These are phyloP conservation scores for Calephelis nemesis DNA, from an alignment of 1,140 invertebrate species.

Conservation along the genomic window DNA sequence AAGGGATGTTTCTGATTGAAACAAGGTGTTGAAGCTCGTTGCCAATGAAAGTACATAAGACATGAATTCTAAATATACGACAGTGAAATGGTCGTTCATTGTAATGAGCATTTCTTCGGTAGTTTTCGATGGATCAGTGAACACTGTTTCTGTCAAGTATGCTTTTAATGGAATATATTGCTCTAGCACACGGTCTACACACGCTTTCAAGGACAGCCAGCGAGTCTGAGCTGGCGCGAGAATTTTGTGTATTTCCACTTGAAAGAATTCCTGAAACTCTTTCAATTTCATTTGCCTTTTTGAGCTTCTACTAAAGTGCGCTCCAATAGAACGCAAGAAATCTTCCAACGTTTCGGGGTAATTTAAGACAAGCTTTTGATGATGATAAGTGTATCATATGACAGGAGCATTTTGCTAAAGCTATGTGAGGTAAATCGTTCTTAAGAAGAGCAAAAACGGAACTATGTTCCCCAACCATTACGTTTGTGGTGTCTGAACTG, in stretches of 20 bases:
- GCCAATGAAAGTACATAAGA: too few relatives aligned
- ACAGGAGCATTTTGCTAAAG: constrained; percentile 52
- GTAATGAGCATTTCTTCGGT: constrained; percentile 47
- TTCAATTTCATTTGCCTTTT: too few relatives aligned
- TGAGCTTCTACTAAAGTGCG: too few relatives aligned
- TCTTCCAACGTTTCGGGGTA: constrained; percentile 26
- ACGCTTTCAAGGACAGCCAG: constrained; percentile 56
- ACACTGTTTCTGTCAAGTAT: constrained; percentile 46
- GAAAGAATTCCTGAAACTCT: too few relatives aligned
- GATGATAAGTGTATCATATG: constrained; percentile 36
- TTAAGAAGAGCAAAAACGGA: constrained; percentile 46
- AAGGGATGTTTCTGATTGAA: too few relatives aligned
- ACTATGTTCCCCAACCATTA: constrained; percentile 50
- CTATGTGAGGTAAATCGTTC: constrained; percentile 38
- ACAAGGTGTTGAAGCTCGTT: too few relatives aligned
- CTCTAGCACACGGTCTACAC: constrained; percentile 50
- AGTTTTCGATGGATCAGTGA: constrained; percentile 53
- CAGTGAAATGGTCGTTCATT: constrained; percentile 38
- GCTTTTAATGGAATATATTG: constrained; percentile 46
- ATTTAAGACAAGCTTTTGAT: constrained; percentile 28
- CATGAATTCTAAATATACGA: too few relatives aligned
- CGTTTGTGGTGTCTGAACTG: constrained; percentile 52
- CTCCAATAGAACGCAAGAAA: too few relatives aligned
- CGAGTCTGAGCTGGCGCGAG: constrained; percentile 44
- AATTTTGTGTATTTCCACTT: too few relatives aligned